A percentile compares a stretch with the other conserved stretches of the same genome.
Evolutionary conservation across 2,888 invertebrate genomes (phyloP).

Genomic region (Apeira syringaria): DNA sequence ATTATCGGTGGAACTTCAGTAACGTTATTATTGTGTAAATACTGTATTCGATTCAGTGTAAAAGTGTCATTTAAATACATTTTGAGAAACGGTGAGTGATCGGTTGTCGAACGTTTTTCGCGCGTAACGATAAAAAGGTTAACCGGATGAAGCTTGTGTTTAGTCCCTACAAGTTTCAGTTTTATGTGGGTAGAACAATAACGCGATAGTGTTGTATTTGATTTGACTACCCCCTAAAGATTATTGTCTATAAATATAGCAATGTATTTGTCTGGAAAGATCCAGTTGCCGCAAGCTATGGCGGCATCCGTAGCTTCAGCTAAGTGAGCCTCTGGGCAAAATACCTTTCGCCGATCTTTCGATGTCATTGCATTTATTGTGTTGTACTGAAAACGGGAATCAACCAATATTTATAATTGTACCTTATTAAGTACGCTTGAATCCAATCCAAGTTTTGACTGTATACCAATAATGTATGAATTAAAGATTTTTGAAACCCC

Average conservation of each 20-base stretch:
- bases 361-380: conserved; percentile 20
- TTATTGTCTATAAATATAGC: conserved; percentile 14
- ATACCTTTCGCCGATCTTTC: conserved; percentile 15
- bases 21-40: conserved; percentile 1
- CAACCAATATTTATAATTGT: conserved; percentile 29
- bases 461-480: conserved; percentile 20
- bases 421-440: conserved; percentile 22
- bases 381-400: conserved; percentile 34
- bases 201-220: conserved; percentile 29
- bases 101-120: conserved; percentile 47
- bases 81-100: conserved; percentile 46
- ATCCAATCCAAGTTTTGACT: conserved; percentile 25
- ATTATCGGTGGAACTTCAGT: conserved; percentile 49
- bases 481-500: background rate
- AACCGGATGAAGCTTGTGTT: conserved; percentile 78
- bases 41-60: conserved; percentile 8
- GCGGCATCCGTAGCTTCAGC: conserved; percentile 9
- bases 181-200: conserved; percentile 43
- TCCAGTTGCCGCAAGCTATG: conserved; percentile 9
- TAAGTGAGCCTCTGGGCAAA: conserved; percentile 4
- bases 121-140: conserved; percentile 52
- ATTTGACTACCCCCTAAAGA: conserved; percentile 34
- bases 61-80: conserved; percentile 28
- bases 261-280: conserved; percentile 13
- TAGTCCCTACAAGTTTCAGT: conserved; percentile 75